Conservation (phyloP, 2,888 invertebrate genomes). For the Salpingus planirostris region DNA sequence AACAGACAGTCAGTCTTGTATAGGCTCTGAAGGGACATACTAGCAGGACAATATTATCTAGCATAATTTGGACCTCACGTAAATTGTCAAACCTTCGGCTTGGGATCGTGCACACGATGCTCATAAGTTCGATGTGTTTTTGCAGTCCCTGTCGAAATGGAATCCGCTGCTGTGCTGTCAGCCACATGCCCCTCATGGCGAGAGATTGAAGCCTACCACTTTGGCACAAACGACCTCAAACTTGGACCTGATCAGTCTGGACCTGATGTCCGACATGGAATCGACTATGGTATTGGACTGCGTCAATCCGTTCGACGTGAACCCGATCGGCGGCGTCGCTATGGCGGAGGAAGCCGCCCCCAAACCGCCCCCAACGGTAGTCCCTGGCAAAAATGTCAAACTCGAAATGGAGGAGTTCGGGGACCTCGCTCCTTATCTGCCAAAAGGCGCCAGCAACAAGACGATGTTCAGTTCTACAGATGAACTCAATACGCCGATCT, state of each 20-base stretch:
- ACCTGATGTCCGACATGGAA: constrained; percentile 22
- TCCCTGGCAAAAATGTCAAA: constrained; percentile 27
- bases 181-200: constrained; percentile 43
- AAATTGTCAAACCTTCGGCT: too few species aligned
- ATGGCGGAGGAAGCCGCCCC: constrained; percentile 7
- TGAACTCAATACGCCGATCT: constrained; percentile 37
- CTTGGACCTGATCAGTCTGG: constrained; percentile 19
- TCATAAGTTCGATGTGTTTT: constrained; percentile 5
- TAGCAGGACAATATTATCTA: too few species aligned
- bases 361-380: too few species aligned
- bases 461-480: constrained; percentile 31
- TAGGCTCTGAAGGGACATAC: too few species aligned
- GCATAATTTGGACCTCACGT: too few species aligned
- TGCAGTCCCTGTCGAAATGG: constrained; percentile 31
- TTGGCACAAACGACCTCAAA: constrained; percentile 4
- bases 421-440: constrained; percentile 52
- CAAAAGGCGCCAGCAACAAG: constrained; percentile 42
- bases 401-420: constrained; percentile 59
- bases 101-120: too few species aligned
- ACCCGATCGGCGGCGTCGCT: constrained; percentile 21
- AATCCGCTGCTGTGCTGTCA: constrained; percentile 26
- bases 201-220: constrained; percentile 30
- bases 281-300: constrained; percentile 20
- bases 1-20: too few species aligned
- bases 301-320: constrained; percentile 32